Base-by-base conservation (phyloP, 1,140 invertebrate species). In the Oryctes rhinoceros region DNA sequence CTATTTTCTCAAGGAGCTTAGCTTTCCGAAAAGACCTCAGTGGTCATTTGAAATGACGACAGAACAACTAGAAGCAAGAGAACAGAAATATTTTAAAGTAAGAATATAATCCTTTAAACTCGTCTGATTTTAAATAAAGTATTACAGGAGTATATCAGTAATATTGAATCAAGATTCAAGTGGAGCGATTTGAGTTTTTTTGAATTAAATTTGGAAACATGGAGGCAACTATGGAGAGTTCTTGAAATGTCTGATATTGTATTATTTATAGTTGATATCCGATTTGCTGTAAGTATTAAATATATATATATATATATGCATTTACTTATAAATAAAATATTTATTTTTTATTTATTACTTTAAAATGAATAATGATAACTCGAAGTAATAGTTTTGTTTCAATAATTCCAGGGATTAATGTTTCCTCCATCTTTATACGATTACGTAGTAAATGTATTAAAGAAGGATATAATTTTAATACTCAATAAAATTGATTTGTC, bases 141-240 rank as follows among this genome's bases (percentile, higher is more conserved):
- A 47, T 84, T 86, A 71, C 80, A 85, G 81, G 84, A 87, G 71
- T 88, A 88, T 81, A 18, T 88, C 3, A 85, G 84, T 65, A 79
- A 81, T 7, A 81, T 88, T 15, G 81, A 86, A 62, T 79, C 82
- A 20, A 82, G 83, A 59, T 84, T 84, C 80, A 65, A 82, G 53
- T 82, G 82, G 76, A 85, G 84, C 80, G 83, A 87, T 1, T 81
- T 86, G 67, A 84, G 87, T 83, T 86, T 84, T 76, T 88, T 88
- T 86, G 99, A 99, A 86, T 96, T 97, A 83, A 99, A 99, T 89
- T 88, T 99, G 18, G 98, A 99, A 87, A 96, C 99, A 82, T 99
- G 99, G 99, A 91, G 98, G 62, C 98, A 99, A 88, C 88, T 99
- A 6, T 99, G 99, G 99, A 91, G 98, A 83, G 98, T 99, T 1